These are phyloP conservation scores for Trematocara zebra DNA, from an alignment of 2,113 vertebrate genomes.

Conservation along the genomic window DNA sequence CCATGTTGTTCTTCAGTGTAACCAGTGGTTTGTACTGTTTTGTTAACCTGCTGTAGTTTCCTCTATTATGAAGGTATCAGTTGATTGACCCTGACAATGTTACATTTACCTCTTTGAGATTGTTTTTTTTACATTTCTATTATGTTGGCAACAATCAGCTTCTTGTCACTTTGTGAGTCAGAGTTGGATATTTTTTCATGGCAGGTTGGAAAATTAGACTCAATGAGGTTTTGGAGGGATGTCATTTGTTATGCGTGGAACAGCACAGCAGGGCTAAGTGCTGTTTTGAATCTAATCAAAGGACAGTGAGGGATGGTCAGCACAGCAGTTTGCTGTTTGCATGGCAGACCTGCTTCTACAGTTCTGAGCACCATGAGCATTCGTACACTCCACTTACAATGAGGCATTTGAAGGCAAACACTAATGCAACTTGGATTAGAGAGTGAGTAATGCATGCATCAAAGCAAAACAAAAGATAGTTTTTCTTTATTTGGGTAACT, in stretches of 20 bases:
- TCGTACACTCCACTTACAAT: background rate
- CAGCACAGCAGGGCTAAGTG: background rate
- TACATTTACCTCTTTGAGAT: background rate
- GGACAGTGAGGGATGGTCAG: background rate
- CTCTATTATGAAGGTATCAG: background rate
- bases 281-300: conserved; percentile 28
- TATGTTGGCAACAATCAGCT: background rate
- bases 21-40: background rate
- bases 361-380: background rate
- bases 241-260: background rate
- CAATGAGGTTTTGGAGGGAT: background rate
- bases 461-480: background rate
- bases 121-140: background rate
- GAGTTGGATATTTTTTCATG: background rate
- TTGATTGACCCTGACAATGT: background rate
- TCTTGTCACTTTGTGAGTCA: background rate
- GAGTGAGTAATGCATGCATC: background rate
- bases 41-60: background rate
- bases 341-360: conserved; percentile 13
- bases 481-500: background rate
- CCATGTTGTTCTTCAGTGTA: background rate
- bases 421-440: background rate
- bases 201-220: background rate
- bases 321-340: background rate
- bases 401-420: background rate